Base-by-base conservation (phyloP, 2,113 vertebrate species). In the Tretioscincus oriximinensis region DNA sequence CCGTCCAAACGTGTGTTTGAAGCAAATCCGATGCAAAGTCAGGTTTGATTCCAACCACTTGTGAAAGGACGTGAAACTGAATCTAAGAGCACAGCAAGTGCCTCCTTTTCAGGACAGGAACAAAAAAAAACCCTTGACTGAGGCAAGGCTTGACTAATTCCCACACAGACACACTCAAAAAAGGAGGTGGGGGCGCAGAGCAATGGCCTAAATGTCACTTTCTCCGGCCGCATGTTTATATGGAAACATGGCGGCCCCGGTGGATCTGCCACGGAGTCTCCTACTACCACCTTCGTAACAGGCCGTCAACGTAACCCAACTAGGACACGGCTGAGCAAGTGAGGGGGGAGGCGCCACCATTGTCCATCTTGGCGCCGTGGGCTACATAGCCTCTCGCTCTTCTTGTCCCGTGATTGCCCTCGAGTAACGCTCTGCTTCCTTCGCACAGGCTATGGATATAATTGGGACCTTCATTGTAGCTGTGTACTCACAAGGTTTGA, bases 241-340 rank as follows among this genome's bases (percentile, higher is more conserved):
- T 98, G 97, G 96, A 97, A 95, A 94, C 95, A 98, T 98, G 97
- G 97, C 97, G 96, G 94, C 91, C 80, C 84, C 79, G 73, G 88
- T 63, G 76, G 61, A 65, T 26, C 28, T 71, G 82, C 81, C 18
- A 1, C 60, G 73, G 73, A 86, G 82, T 58, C 78, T 77, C 82
- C 78, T 66, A 69, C 79, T 66, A 69, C 61, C 20, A 51, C 61
- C 21, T 83, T 84, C 73, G 87, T 91, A 91, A 80, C 73, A n/a
- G 45, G 81, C 41, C 49, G 49, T 41, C 3, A 3, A 64, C 71
- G 67, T 21, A 70, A 58, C 54, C 14, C 54, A 14, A 18, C 54
- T 4, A 1, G 24, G n/a, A 51, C 58, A 41, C 20, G 54, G 54
- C 60, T 73, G 21, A n/a, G n/a, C 63, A 21, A 31, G 49, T 12